A percentile compares a stretch with the other conserved stretches of the same genome.
Evolutionary conservation across 2,113 vertebrate species (phyloP).

Genomic region (Actinemys pallida): DNA sequence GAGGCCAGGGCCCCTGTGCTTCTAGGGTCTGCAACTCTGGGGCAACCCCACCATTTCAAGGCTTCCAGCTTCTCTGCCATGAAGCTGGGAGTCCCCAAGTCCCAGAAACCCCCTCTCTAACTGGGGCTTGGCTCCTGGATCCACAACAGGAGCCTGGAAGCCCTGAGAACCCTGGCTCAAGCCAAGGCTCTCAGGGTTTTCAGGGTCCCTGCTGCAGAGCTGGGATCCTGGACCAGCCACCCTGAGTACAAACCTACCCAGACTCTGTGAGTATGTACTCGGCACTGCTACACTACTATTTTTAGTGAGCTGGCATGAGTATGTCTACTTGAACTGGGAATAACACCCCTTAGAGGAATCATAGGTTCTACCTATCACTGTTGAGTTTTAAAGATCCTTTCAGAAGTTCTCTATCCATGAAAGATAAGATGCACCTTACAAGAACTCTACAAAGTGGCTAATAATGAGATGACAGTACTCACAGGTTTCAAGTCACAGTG

Average conservation of each 20-base stretch:
- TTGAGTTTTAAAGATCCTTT: not conserved
- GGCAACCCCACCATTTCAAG: too few species aligned
- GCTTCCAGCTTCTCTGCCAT: too few species aligned
- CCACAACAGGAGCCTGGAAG: not conserved
- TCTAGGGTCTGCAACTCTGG: too few species aligned
- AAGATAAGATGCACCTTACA: not conserved
- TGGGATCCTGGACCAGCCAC: not conserved
- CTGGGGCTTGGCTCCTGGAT: not conserved
- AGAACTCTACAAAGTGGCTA: not conserved
- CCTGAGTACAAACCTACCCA: not conserved
- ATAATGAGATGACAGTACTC: constrained; percentile 50
- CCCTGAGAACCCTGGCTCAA: not conserved
- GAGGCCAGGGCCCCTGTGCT: not conserved
- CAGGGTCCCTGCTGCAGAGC: not conserved
- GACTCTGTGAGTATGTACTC: not conserved
- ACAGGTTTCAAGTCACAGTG: constrained; percentile 97
- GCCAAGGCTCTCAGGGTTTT: not conserved
- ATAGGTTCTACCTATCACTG: not conserved
- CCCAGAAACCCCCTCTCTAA: too few species aligned
- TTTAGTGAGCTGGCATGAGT: not conserved
- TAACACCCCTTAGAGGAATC: not conserved
- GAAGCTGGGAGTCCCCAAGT: too few species aligned
- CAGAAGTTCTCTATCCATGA: not conserved
- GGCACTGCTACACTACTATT: not conserved
- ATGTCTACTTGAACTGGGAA: not conserved